Conservation (phyloP, 2,113 vertebrate species). For the Otus sunia region DNA sequence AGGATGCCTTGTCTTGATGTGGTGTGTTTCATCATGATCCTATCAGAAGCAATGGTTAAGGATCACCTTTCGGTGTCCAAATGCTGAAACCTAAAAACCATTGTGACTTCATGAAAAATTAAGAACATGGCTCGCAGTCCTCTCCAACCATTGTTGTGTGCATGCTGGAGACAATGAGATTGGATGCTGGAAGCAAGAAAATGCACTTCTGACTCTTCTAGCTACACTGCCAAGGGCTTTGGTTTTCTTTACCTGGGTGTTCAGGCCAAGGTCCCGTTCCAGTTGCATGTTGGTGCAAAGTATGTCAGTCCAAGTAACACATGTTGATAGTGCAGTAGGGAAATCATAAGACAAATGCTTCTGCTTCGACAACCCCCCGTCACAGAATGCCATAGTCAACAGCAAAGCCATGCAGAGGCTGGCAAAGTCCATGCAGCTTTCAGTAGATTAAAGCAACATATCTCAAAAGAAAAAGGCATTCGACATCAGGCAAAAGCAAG, state of each 20-base stretch:
- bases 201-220: not conserved
- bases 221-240: not conserved
- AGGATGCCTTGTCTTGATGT: not conserved
- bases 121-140: not conserved
- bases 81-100: not conserved
- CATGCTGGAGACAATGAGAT: accelerated
- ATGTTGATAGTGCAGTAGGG: accelerated
- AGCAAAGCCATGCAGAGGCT: not conserved
- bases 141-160: not conserved
- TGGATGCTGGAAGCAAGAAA: not conserved
- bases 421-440: not conserved
- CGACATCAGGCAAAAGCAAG: not conserved
- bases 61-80: not conserved
- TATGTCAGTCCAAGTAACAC: not conserved
- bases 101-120: not conserved
- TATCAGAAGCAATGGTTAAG: not conserved
- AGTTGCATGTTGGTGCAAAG: not conserved
- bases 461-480: not conserved
- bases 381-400: not conserved
- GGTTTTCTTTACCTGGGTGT: not conserved
- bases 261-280: not conserved
- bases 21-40: not conserved
- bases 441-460: not conserved
- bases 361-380: not conserved
- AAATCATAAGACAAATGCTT: not conserved